phyloP scores from a whole-genome alignment of 2,888 invertebrate genomes.

The Dasypolia templi region DNA sequence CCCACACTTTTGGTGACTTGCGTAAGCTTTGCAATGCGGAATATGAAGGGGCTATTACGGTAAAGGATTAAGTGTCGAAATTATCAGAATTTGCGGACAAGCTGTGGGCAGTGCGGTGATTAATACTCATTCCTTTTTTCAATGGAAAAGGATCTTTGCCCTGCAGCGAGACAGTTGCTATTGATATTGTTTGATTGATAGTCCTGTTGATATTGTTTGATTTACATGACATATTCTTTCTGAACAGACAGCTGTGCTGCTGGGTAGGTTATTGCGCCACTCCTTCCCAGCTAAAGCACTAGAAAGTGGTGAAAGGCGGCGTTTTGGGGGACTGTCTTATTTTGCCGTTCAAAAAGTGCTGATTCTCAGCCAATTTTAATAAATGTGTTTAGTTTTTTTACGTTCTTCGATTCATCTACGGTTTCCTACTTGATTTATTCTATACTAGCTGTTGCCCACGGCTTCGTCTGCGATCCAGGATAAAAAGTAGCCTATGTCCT shows the following conservation, averaged over 20 bases:
- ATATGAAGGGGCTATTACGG: constrained; percentile 10
- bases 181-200: not conserved
- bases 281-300: not conserved
- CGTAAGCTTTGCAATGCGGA: constrained; percentile 33
- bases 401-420: not conserved
- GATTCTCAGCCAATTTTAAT: not conserved
- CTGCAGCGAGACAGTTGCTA: not conserved
- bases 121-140: not conserved
- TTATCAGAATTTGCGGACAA: not conserved
- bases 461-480: too few relatives aligned
- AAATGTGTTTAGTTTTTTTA: not conserved
- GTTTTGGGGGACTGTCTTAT: not conserved
- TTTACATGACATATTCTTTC: not conserved
- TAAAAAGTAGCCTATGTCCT: too few relatives aligned
- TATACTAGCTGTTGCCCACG: too few relatives aligned
- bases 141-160: not conserved
- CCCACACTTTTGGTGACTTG: constrained; percentile 29
- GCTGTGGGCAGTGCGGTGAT: not conserved
- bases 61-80: constrained; percentile 24
- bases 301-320: not conserved
- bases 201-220: not conserved
- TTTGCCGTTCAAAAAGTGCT: not conserved
- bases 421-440: not conserved
- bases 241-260: too few relatives aligned
- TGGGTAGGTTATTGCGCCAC: not conserved